A percentile compares a stretch with the other conserved stretches of the same genome.
These are phyloP conservation scores for Corythornis vintsioides DNA, from an alignment of 2,113 vertebrate genomes.

Conservation along the genomic window DNA sequence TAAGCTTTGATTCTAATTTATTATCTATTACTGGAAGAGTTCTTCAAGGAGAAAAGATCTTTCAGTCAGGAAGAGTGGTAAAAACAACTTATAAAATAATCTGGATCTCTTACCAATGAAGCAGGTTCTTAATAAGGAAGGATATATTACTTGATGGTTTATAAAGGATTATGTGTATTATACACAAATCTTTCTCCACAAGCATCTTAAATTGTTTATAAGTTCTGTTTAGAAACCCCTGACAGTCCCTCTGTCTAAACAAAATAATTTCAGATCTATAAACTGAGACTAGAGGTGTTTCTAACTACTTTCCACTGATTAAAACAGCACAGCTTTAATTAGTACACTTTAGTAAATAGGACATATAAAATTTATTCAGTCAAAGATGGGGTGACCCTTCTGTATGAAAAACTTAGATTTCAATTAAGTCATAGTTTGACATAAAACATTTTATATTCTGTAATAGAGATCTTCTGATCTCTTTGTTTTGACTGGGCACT, in stretches of 20 bases:
- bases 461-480: not conserved
- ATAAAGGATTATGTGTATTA: not conserved
- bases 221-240: not conserved
- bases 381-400: not conserved
- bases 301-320: not conserved
- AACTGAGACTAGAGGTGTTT: not conserved
- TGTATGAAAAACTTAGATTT: not conserved
- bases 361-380: not conserved
- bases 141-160: not conserved
- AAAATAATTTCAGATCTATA: not conserved
- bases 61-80: slow-evolving; percentile 72
- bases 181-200: not conserved
- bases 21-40: no score
- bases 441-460: not conserved
- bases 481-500: not conserved
- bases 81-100: not conserved
- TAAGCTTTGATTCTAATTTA: no score
- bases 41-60: no score
- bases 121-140: not conserved
- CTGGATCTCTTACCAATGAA: not conserved
- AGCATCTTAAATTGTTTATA: not conserved
- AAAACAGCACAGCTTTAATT: not conserved
- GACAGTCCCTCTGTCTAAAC: not conserved
- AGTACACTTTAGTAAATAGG: not conserved
- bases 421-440: no score